Conservation (phyloP, 2,113 vertebrate genomes). For the Oncorhynchus keta region DNA sequence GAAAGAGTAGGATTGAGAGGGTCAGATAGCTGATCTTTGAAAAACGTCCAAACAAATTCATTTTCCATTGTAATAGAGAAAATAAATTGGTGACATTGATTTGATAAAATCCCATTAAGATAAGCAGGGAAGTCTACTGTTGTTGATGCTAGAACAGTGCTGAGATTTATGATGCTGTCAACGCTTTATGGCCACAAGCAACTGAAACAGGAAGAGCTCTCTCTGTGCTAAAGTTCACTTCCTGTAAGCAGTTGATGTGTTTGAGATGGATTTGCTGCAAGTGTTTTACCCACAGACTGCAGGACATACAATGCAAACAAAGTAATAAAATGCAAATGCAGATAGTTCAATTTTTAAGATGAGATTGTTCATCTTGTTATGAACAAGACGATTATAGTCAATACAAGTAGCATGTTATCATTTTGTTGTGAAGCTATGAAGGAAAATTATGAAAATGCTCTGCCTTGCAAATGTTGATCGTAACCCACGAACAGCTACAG, state of each 20-base stretch:
- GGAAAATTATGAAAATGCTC: too few relatives aligned
- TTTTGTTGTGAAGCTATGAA: too few relatives aligned
- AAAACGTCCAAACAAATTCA: slow-evolving; percentile 41
- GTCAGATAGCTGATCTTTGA: slow-evolving; percentile 28
- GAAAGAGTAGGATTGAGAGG: slow-evolving; percentile 34
- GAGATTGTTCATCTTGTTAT: not conserved
- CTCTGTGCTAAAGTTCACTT: slow-evolving; percentile 37
- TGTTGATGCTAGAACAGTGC: slow-evolving; percentile 5
- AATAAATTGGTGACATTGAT: slow-evolving; percentile 32
- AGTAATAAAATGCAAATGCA: not conserved
- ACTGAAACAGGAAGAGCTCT: slow-evolving; percentile 14
- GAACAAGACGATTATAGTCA: not conserved
- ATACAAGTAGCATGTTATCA: not conserved
- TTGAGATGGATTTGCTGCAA: not conserved
- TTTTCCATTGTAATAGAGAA: slow-evolving; percentile 48
- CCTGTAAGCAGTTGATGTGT: not conserved
- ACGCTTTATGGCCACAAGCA: slow-evolving; percentile 21
- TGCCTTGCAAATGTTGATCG: too few relatives aligned
- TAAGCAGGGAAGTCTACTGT: not conserved
- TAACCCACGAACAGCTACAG: too few relatives aligned
- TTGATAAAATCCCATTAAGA: slow-evolving; percentile 25
- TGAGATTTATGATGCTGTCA: slow-evolving; percentile 33
- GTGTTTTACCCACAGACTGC: not conserved
- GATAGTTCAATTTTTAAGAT: not conserved
- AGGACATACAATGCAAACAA: not conserved